These are phyloP conservation scores for Mus spicilegus DNA, from an alignment of 2,113 vertebrate species.

Conservation along the genomic window DNA sequence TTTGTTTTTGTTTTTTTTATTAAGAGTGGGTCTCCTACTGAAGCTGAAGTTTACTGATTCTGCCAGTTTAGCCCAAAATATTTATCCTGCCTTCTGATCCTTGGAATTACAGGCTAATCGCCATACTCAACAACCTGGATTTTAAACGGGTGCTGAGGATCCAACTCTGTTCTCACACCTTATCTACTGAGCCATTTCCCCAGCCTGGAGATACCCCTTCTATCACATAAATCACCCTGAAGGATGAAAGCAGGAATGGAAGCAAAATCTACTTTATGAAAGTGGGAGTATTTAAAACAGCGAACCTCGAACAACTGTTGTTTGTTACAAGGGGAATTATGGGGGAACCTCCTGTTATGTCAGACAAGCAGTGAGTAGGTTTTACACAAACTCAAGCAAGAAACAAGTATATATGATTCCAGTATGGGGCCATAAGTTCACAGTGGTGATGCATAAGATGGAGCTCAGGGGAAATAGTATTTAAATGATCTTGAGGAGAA, in stretches of 20 bases:
- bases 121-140: neutral
- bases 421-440: neutral
- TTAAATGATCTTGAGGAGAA: neutral
- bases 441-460: neutral
- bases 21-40: neutral
- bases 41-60: neutral
- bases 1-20: neutral
- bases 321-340: neutral
- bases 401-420: fast-evolving
- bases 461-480: neutral
- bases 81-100: neutral
- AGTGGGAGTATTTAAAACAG: neutral
- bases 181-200: neutral
- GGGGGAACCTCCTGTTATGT: neutral
- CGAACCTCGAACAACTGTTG: neutral
- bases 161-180: neutral
- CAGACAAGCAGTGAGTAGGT: neutral
- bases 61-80: neutral
- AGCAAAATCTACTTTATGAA: neutral
- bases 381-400: neutral
- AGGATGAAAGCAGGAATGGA: neutral
- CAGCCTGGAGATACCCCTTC: neutral
- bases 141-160: neutral
- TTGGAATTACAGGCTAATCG: neutral
- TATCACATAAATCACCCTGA: neutral